phyloP scores from a whole-genome alignment of 2,888 invertebrate species.

The Lydus trimaculatus region DNA sequence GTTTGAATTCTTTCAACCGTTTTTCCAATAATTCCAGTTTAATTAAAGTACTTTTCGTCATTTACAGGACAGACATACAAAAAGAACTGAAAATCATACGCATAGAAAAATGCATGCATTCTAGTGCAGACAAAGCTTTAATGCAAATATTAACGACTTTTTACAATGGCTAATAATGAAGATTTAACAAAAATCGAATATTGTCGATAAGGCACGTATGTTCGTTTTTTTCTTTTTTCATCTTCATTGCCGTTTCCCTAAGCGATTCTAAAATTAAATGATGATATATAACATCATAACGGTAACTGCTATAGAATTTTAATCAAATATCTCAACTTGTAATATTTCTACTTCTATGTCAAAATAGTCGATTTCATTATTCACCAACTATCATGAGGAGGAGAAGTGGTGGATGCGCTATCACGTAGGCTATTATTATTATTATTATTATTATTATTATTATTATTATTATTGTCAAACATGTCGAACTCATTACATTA shows the following conservation, averaged over 20 bases:
- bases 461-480: no score
- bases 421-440: no score
- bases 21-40: no score
- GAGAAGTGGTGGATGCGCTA: neutral
- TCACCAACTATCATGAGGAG: no score
- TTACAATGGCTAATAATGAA: slow-evolving; percentile 21
- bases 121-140: neutral
- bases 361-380: neutral
- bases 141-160: slow-evolving; percentile 15
- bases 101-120: neutral
- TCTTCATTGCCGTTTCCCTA: slow-evolving; percentile 14
- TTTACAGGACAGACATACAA: no score
- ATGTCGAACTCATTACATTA: neutral
- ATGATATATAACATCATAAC: slow-evolving; percentile 5
- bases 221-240: slow-evolving; percentile 16
- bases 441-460: no score
- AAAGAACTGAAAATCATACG: no score
- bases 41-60: no score
- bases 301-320: neutral
- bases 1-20: no score
- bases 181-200: slow-evolving; percentile 22
- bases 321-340: neutral
- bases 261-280: slow-evolving; percentile 22
- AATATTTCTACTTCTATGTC: no score
- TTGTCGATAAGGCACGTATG: slow-evolving; percentile 29